Base-by-base conservation (phyloP, 2,113 vertebrate genomes). In the Ceuthmochares aereus region DNA sequence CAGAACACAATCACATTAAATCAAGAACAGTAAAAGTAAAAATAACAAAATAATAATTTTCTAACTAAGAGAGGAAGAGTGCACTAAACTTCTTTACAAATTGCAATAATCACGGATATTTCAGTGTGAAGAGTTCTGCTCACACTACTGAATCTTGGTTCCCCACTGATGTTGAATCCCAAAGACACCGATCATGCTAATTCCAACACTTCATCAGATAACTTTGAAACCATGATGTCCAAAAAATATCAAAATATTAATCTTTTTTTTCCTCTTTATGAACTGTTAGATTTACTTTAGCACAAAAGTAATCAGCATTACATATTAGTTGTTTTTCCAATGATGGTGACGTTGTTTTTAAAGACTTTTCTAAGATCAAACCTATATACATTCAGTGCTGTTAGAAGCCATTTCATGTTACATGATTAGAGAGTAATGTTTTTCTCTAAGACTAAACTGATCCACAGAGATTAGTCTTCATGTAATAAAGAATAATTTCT, bases 141-240 rank as follows among this genome's bases (percentile, higher is more conserved):
- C 21, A 47, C 19, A 30, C 3, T 74, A 14, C 13, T 59, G 25
- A 4, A 70, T 4, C 19, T 84, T 25, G 54, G 26, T 11, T 76
- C 9, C 14, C 15, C 22, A 23, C 5, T 0, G 0, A 82, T 72
- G n/a, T 14, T 56, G 5, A 47, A 62, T 90, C 11, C 17, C 22
- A 59, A 5, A 52, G 68, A 34, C 37, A 68, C 2, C 14, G 14
- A 70, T n/a, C 10, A 25, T 52, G 36, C 15, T 66, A 36, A 72
- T 69, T 64, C 58, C 15, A 74, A 18, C 12, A 23, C 16, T 74
- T 70, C 4, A 22, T 45, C 74, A 8, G 7, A 5, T 34, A 78
- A 11, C n/a, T 74, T 89, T 7, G 3, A 87, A 75, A 58, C 7
- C 43, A 42, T 6, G 6, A 36, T 40, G 27, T 43, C n/a, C 10